phyloP scores from a whole-genome alignment of 1,140 invertebrate genomes.

The Octopus bimaculoides region DNA sequence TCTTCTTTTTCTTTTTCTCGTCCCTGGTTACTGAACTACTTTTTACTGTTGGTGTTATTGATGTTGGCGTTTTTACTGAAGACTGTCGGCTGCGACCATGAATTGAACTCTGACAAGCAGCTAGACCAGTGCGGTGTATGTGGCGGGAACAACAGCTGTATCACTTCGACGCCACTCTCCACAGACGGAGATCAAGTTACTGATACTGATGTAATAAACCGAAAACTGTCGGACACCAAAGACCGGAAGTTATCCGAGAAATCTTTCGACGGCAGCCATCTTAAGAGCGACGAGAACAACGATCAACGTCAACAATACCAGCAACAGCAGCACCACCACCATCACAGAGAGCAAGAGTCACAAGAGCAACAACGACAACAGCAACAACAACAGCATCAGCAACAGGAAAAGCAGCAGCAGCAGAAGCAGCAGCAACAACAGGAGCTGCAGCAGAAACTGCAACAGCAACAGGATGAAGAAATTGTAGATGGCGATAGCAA shows the following conservation, averaged over 20 bases:
- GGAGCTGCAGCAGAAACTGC: no score
- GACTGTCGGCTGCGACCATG: slow-evolving; percentile 92
- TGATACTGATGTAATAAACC: slow-evolving; percentile 81
- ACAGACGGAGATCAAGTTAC: slow-evolving; percentile 71
- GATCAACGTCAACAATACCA: background rate
- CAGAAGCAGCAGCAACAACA: no score
- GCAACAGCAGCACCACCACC: slow-evolving; percentile 76
- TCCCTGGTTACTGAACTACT: no score
- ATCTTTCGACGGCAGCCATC: background rate
- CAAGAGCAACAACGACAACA: slow-evolving; percentile 6
- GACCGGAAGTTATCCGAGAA: no score
- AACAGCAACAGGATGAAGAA: no score
- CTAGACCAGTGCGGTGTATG: slow-evolving; percentile 88
- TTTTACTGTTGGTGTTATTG: no score
- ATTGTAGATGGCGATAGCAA: no score
- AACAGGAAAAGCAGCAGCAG: no score
- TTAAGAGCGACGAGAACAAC: background rate
- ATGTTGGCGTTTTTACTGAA: slow-evolving; percentile 59
- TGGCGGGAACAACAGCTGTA: slow-evolving; percentile 83
- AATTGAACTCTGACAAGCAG: slow-evolving; percentile 77
- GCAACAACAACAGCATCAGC: no score
- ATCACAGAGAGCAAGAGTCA: slow-evolving; percentile 72
- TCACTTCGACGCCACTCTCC: slow-evolving; percentile 65
- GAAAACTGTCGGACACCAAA: slow-evolving; percentile 69
- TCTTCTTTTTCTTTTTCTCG: no score